Percentiles rank a stretch among this genome's conserved stretches.
Evolutionary conservation across 2,888 invertebrate species (phyloP).

Genomic region (Hirtodrosophila histrioides): DNA sequence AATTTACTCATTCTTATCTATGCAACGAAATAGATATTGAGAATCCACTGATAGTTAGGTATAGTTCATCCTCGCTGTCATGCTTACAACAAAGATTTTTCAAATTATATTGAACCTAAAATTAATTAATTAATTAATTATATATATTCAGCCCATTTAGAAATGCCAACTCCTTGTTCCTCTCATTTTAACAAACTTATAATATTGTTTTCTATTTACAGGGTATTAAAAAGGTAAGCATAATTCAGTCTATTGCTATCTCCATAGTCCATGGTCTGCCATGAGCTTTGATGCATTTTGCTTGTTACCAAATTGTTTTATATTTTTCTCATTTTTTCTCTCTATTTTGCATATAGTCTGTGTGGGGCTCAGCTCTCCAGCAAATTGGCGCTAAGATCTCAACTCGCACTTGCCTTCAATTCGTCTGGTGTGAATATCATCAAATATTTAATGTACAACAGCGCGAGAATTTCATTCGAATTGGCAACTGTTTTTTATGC

Average conservation of each 20-base stretch:
- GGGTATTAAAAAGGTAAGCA: slow-evolving; percentile 4
- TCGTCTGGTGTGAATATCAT: slow-evolving; percentile 41
- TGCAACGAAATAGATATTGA: too few relatives aligned
- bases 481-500: slow-evolving; percentile 20
- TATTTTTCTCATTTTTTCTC: slow-evolving; percentile 13
- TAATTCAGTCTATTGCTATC: slow-evolving; percentile 2
- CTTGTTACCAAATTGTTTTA: slow-evolving; percentile 68
- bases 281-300: slow-evolving; percentile 69
- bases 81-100: too few relatives aligned
- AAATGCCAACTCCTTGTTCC: too few relatives aligned
- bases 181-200: too few relatives aligned
- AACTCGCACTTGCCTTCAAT: slow-evolving; percentile 10
- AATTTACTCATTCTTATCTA: too few relatives aligned
- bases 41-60: too few relatives aligned
- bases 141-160: too few relatives aligned
- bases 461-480: slow-evolving; percentile 26
- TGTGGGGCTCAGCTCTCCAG: slow-evolving; percentile 1
- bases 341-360: slow-evolving; percentile 41
- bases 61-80: too few relatives aligned
- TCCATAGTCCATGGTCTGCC: slow-evolving; percentile 6
- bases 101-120: too few relatives aligned
- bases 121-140: too few relatives aligned
- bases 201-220: background rate
- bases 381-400: slow-evolving; percentile 19
- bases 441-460: slow-evolving; percentile 44